Base-by-base conservation (phyloP, 2,888 invertebrate genomes). In the Tinea semifulvella region DNA sequence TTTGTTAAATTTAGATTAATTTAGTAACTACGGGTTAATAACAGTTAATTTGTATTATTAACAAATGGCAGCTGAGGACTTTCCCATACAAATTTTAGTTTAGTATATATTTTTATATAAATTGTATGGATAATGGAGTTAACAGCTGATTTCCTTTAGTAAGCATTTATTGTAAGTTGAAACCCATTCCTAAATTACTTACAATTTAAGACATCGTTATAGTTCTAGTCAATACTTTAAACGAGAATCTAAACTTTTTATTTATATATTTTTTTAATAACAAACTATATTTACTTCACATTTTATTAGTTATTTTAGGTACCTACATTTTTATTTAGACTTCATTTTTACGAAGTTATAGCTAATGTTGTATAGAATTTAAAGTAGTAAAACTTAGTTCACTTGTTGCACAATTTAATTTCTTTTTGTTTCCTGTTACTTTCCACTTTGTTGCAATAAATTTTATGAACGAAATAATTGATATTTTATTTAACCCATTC, bases 381-480 rank as follows among this genome's bases (percentile, higher is more conserved):
- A 31, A 14, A 7, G 11, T 31, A 13, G 13, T 27, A 31, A 31
- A 26, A 26, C 10, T 26, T 11, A 26, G 26, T 11, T 14, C 14
- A 31, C 11, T 31, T n/a, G 5, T 31, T 13, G 31, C 31, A 31
- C 31, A 13, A 26, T 11, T 11, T 26, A 26, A 26, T 26, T 3
- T 6, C 2, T 31, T 13, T n/a, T 11, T 31, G 25, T 22, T 16
- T 36, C 18, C 10, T 36, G 36, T 36, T 36, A 44, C 35, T 26
- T 73, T 75, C 71, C 70, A 61, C 56, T 55, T 60, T 60, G 62
- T 67, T 69, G 58, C 61, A 64, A 60, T 62, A 58, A 63, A 31
- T 31, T 13, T 13, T 63, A 65, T 64, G 50, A 51, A 42, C 42
- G 18, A 44, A 42, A 45, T 22, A n/a, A n/a, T n/a, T n/a, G n/a